These are phyloP conservation scores for Pogonophryne albipinna DNA, from an alignment of 2,797 vertebrate genomes.

Conservation along the genomic window DNA sequence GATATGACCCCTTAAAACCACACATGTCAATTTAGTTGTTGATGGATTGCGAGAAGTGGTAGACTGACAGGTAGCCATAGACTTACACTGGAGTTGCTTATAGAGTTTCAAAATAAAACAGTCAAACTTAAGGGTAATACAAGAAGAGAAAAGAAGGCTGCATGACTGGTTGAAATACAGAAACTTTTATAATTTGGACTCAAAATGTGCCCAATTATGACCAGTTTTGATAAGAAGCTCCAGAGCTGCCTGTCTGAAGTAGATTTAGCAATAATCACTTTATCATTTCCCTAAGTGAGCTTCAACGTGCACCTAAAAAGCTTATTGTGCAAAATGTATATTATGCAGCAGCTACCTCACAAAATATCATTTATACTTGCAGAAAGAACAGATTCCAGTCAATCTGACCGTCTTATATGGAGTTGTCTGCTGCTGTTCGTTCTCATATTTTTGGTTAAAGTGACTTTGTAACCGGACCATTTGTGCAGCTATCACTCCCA, in stretches of 20 bases:
- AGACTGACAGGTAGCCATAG: no score
- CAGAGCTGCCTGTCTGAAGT: not conserved
- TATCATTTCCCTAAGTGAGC: not conserved
- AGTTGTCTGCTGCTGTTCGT: not conserved
- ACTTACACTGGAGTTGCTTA: not conserved
- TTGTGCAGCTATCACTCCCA: not conserved
- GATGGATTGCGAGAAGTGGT: no score
- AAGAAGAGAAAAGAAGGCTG: not conserved
- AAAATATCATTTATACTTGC: not conserved
- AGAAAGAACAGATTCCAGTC: not conserved
- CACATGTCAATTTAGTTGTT: no score
- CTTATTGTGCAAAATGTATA: not conserved
- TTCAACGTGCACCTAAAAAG: not conserved
- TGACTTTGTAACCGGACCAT: not conserved
- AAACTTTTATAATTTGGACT: not conserved
- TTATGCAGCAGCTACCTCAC: not conserved
- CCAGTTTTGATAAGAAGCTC: not conserved
- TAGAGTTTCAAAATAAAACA: not conserved
- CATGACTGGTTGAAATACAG: not conserved
- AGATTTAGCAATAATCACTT: not conserved
- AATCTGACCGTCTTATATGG: not conserved
- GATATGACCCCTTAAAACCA: no score
- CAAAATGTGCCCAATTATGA: constrained; percentile 13
- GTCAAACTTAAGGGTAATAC: not conserved
- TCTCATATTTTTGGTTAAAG: not conserved